Evolutionary conservation across 2,888 invertebrate genomes (phyloP).

Genomic region (Listrodromus nycthemerus): DNA sequence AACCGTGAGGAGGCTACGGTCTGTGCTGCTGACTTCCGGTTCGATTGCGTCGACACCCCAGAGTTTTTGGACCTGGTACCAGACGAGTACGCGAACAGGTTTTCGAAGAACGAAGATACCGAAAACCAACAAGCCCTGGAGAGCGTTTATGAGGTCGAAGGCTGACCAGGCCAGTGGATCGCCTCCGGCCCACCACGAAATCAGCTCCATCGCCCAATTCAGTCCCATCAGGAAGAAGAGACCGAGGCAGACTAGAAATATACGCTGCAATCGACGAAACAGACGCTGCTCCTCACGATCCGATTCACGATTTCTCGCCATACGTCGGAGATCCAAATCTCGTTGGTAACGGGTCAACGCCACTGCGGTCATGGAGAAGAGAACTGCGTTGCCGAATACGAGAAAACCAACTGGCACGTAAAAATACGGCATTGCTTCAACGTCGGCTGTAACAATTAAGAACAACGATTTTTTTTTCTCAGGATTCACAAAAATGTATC

Average conservation of each 20-base stretch:
- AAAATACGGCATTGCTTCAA: conserved; percentile 87
- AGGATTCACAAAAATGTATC: too few species aligned
- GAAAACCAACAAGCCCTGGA: conserved; percentile 90
- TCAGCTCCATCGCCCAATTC: conserved; percentile 90
- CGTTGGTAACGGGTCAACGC: conserved; percentile 85
- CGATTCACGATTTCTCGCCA: conserved; percentile 79
- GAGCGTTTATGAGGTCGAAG: conserved; percentile 89
- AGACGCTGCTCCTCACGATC: conserved; percentile 78
- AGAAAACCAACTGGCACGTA: conserved; percentile 87
- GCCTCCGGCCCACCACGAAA: conserved; percentile 88
- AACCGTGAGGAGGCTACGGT: conserved; percentile 75
- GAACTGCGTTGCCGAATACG: conserved; percentile 85
- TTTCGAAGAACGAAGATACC: conserved; percentile 86
- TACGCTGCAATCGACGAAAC: conserved; percentile 81
- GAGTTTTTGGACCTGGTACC: conserved; percentile 78
- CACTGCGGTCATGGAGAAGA: conserved; percentile 86
- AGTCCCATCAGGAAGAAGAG: conserved; percentile 89
- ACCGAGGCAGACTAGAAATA: conserved; percentile 86
- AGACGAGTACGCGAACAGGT: conserved; percentile 78
- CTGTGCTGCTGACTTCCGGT: conserved; percentile 76
- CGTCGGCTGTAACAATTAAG: conserved; percentile 84
- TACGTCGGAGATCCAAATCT: conserved; percentile 85
- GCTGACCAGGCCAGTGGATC: conserved; percentile 86
- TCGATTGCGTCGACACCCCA: conserved; percentile 73
- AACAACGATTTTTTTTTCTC: too few species aligned